A percentile compares a stretch with the other conserved stretches of the same genome.
These are phyloP conservation scores for Pollachius pollachius DNA, from an alignment of 2,113 vertebrate genomes.

Conservation along the genomic window DNA sequence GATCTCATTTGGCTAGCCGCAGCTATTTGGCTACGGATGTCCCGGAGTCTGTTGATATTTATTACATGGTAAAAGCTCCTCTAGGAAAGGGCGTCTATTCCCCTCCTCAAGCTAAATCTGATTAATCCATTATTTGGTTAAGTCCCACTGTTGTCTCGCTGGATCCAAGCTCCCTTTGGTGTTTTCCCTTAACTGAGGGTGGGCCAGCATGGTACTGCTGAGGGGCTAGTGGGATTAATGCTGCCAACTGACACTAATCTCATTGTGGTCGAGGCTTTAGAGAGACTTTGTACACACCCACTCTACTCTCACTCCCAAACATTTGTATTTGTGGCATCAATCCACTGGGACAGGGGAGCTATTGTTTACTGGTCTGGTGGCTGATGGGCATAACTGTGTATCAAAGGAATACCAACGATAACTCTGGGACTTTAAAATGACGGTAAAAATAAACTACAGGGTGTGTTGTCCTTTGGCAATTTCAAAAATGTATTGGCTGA, in stretches of 20 bases:
- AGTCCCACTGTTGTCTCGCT: constrained; percentile 39
- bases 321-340: constrained; percentile 47
- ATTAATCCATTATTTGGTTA: constrained; percentile 65
- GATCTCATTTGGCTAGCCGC: no score
- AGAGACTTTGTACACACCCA: constrained; percentile 57
- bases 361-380: constrained; percentile 32
- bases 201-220: constrained; percentile 52
- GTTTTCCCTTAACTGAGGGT: constrained; percentile 51
- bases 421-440: no score
- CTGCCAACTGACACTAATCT: constrained; percentile 73
- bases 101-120: constrained; percentile 30
- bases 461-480: no score
- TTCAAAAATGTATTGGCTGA: no score
- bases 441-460: no score
- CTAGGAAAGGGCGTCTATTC: constrained; percentile 27
- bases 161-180: constrained; percentile 34
- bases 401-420: background rate
- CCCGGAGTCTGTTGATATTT: constrained; percentile 23
- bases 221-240: constrained; percentile 69
- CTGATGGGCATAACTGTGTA: constrained; percentile 22
- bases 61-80: constrained; percentile 27
- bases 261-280: constrained; percentile 72
- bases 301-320: constrained; percentile 60
- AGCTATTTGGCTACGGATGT: constrained; percentile 21
- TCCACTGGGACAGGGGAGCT: constrained; percentile 38